phyloP scores from a whole-genome alignment of 64 coral and sea anemone genomes.

The Astreopora myriophthalma region DNA sequence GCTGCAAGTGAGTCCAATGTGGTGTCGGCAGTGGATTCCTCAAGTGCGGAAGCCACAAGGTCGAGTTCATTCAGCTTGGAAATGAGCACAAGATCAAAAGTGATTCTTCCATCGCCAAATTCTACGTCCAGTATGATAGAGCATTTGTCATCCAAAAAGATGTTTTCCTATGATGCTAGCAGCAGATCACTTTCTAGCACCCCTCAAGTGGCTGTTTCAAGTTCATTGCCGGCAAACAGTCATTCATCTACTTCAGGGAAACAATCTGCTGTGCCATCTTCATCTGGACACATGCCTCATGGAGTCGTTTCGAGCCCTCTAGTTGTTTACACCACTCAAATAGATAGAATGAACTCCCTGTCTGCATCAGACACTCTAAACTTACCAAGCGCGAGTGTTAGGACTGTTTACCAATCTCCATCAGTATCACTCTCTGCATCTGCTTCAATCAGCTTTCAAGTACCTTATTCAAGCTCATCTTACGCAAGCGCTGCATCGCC shows the following conservation, averaged over 20 bases:
- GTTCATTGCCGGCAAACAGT: neutral
- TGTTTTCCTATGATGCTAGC: no score
- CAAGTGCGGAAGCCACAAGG: neutral
- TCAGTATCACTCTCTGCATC: neutral
- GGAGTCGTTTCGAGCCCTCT: neutral
- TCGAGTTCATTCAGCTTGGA: neutral
- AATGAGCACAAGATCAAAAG: neutral
- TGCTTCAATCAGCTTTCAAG: neutral
- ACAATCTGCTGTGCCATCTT: neutral
- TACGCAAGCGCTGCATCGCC: neutral
- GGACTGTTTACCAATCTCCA: neutral
- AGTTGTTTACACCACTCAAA: neutral
- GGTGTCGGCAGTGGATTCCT: no score
- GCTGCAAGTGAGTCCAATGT: neutral
- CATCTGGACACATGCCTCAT: no score
- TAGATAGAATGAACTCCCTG: neutral
- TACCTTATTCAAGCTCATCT: neutral
- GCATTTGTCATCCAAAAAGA: neutral
- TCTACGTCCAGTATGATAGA: neutral
- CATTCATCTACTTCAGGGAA: neutral
- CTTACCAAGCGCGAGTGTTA: neutral
- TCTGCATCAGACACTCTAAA: neutral
- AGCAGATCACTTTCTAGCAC: neutral
- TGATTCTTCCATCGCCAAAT: neutral
- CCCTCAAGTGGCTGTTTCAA: neutral